Evolutionary conservation across 2,888 invertebrate genomes (phyloP).

Genomic region (Protophormia terraenovae): DNA sequence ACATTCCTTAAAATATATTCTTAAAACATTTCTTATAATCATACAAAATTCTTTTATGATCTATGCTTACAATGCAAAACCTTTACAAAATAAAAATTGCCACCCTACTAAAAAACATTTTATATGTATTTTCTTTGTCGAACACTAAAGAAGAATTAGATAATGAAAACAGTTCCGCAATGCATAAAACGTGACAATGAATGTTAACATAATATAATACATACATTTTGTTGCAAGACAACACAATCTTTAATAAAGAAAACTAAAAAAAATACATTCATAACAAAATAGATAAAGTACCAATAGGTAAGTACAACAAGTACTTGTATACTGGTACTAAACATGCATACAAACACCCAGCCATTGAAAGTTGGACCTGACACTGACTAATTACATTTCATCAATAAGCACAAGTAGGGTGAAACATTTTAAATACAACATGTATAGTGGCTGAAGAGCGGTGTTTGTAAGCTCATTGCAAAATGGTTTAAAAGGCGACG

Average conservation of each 20-base stretch:
- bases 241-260: conserved; percentile 22
- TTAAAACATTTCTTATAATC: not conserved
- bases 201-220: conserved; percentile 47
- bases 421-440: conserved; percentile 57
- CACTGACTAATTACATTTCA: conserved; percentile 76
- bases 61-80: not conserved
- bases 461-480: conserved; percentile 38
- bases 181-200: conserved; percentile 61
- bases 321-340: conserved; percentile 12
- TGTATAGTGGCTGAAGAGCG: not conserved
- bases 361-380: conserved; percentile 69
- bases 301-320: conserved; percentile 44
- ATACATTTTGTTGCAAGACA: conserved; percentile 38
- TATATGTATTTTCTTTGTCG: conserved; percentile 5
- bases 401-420: conserved; percentile 69
- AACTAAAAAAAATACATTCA: not conserved
- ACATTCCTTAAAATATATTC: not conserved
- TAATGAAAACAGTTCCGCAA: conserved; percentile 54
- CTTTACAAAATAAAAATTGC: not conserved
- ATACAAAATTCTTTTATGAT: not conserved
- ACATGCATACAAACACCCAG: not conserved
- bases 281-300: conserved; percentile 6
- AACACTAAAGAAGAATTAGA: conserved; percentile 2
- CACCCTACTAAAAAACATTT: not conserved
- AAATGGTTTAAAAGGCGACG: conserved; percentile 52